Evolutionary conservation across 2,797 vertebrate genomes (phyloP).

Genomic region (Leucoraja ocellata): DNA sequence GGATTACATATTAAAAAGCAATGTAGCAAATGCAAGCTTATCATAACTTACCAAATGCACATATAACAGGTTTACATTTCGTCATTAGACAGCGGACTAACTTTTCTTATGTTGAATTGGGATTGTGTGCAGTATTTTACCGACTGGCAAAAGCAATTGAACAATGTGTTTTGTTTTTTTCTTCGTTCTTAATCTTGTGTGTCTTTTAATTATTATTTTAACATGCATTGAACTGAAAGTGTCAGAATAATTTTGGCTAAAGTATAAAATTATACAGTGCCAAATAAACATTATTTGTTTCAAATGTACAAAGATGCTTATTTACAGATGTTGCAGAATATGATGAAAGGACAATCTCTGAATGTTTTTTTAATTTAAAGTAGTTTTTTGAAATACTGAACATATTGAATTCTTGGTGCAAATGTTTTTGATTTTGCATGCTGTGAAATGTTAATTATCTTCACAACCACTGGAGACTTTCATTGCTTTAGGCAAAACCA

Average conservation of each 20-base stretch:
- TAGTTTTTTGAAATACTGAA: neutral
- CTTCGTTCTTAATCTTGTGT: neutral
- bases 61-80: neutral
- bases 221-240: neutral
- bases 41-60: neutral
- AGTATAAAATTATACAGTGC: neutral
- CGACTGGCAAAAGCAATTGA: neutral
- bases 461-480: neutral
- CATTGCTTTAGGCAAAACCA: neutral
- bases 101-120: neutral
- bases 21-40: neutral
- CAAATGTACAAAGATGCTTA: neutral
- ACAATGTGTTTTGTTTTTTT: neutral
- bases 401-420: neutral
- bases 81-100: neutral
- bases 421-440: neutral
- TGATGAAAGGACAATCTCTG: neutral
- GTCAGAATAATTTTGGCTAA: neutral
- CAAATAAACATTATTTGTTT: conserved; percentile 21
- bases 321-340: neutral
- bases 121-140: neutral
- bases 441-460: neutral
- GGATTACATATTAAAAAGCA: conserved; percentile 16
- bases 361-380: neutral
- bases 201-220: neutral